A percentile compares a stretch with the other conserved stretches of the same genome.
Conservation (phyloP, 2,113 vertebrate species). For the Lophochroa leadbeateri region DNA sequence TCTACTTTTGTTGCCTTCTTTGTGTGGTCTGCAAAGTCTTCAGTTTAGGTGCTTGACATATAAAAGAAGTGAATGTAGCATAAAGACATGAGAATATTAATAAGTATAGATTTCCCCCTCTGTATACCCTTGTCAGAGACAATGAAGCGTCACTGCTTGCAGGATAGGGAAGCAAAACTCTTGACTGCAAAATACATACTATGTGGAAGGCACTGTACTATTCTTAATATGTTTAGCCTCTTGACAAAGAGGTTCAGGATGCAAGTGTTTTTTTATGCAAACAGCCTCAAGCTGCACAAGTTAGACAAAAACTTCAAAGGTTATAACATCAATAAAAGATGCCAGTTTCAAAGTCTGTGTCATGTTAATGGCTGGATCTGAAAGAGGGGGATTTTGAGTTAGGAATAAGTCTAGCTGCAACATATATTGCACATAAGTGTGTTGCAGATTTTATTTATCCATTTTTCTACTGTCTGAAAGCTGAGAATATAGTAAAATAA, state of each 20-base stretch:
- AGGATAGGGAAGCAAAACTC: neutral
- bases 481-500: neutral
- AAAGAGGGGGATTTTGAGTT: neutral
- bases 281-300: neutral
- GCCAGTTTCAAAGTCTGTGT: neutral
- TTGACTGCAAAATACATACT: neutral
- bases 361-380: neutral
- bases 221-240: neutral
- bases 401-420: neutral
- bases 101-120: neutral
- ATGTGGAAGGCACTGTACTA: neutral
- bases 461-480: neutral
- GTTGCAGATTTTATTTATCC: neutral
- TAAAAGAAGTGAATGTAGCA: neutral
- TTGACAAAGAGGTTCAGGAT: neutral
- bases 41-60: neutral
- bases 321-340: neutral
- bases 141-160: neutral
- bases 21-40: neutral
- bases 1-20: neutral
- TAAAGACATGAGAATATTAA: neutral
- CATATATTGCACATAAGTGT: neutral
- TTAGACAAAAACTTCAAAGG: neutral
- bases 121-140: neutral
- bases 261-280: neutral